These are phyloP conservation scores for Andrena bicolor DNA, from an alignment of 2,888 invertebrate species.

Conservation along the genomic window DNA sequence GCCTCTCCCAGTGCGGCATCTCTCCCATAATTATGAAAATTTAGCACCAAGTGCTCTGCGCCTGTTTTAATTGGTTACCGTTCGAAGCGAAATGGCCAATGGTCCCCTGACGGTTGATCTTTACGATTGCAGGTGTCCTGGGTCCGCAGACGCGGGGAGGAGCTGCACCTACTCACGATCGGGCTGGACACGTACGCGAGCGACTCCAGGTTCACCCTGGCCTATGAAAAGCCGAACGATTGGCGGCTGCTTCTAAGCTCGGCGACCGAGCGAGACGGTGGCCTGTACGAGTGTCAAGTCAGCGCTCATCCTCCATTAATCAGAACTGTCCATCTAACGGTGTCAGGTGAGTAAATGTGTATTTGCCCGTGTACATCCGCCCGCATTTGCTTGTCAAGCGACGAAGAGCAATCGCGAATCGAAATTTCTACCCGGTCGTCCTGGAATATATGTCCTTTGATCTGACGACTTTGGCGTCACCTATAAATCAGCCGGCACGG, in stretches of 20 bases:
- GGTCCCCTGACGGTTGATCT: not conserved
- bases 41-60: too few relatives aligned
- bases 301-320: constrained; percentile 92
- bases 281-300: constrained; percentile 93
- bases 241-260: constrained; percentile 91
- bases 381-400: constrained; percentile 37
- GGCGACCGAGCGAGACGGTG: constrained; percentile 91
- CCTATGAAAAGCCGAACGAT: constrained; percentile 90
- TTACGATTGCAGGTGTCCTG: constrained; percentile 79
- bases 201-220: constrained; percentile 89
- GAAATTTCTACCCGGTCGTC: constrained; percentile 47
- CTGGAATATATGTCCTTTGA: constrained; percentile 62
- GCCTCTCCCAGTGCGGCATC: too few relatives aligned
- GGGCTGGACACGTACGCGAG: constrained; percentile 81
- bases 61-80: too few relatives aligned
- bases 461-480: constrained; percentile 55
- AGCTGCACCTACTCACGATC: constrained; percentile 81
- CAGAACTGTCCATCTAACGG: constrained; percentile 89
- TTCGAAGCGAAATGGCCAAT: not conserved
- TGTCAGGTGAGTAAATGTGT: constrained; percentile 88
- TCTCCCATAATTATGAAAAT: too few relatives aligned
- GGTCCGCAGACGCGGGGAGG: constrained; percentile 81
- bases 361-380: constrained; percentile 39
- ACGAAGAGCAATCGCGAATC: constrained; percentile 52
- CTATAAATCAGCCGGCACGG: constrained; percentile 59